Evolutionary conservation across 2,797 vertebrate species (phyloP).

Genomic region (Coluber constrictor): DNA sequence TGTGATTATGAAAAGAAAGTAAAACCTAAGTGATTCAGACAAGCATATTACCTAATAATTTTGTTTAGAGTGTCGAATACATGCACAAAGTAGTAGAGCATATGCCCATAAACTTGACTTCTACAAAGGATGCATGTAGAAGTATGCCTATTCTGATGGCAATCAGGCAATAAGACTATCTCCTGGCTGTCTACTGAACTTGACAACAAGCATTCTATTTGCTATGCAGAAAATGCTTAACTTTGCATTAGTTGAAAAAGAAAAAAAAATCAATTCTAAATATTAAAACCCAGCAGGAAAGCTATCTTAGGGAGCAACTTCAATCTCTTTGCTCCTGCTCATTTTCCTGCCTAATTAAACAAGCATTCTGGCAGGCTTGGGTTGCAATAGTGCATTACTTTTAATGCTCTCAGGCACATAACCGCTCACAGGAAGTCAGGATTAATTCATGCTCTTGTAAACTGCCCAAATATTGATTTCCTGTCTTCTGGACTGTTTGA

Average conservation of each 20-base stretch:
- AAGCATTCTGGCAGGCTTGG: conserved; percentile 31
- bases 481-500: background rate
- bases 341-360: conserved; percentile 22
- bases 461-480: conserved; percentile 16
- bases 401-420: conserved; percentile 4
- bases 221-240: background rate
- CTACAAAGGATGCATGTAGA: background rate
- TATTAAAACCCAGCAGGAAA: conserved; percentile 1
- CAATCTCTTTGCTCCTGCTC: conserved; percentile 16
- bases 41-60: background rate
- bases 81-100: background rate
- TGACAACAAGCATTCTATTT: background rate
- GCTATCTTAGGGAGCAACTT: background rate
- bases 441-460: conserved; percentile 8
- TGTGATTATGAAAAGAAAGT: background rate
- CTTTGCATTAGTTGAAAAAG: conserved; percentile 11
- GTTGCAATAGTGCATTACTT: background rate
- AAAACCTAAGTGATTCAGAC: background rate
- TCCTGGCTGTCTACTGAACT: background rate
- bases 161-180: background rate
- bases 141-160: background rate
- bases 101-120: background rate
- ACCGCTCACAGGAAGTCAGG: conserved; percentile 4
- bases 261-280: background rate
- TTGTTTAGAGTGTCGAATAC: background rate